Conservation (phyloP, 2,888 invertebrate species). For the Glaucopsyche alexis region DNA sequence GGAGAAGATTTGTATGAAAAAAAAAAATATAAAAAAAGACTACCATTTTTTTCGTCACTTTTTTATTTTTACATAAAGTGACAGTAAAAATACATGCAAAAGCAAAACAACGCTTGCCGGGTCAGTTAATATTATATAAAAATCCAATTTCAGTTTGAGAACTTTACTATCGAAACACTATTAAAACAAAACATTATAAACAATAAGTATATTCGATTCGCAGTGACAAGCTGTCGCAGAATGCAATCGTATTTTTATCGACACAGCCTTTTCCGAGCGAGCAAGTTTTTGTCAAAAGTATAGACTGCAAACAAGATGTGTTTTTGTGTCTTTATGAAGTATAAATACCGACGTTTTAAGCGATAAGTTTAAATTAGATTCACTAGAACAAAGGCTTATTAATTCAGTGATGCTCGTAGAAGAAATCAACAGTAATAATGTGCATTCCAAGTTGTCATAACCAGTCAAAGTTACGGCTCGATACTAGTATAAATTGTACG, state of each 20-base stretch:
- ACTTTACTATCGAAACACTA: background rate
- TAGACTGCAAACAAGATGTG: slow-evolving; percentile 18
- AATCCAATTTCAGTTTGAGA: background rate
- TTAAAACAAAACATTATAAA: background rate
- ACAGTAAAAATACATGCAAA: no score
- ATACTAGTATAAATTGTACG: slow-evolving; percentile 23
- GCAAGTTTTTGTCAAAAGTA: slow-evolving; percentile 30
- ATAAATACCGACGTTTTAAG: slow-evolving; percentile 30
- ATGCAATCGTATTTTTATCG: slow-evolving; percentile 26
- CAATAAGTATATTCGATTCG: slow-evolving; percentile 4
- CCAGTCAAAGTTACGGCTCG: slow-evolving; percentile 49
- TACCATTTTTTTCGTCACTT: no score
- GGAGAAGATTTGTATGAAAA: no score
- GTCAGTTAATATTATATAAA: no score
- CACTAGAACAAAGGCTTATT: slow-evolving; percentile 46
- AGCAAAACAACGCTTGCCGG: no score
- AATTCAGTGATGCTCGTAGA: slow-evolving; percentile 46
- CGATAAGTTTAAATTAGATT: slow-evolving; percentile 33
- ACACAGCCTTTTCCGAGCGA: slow-evolving; percentile 22
- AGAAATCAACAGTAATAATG: slow-evolving; percentile 51
- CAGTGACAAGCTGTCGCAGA: slow-evolving; percentile 17
- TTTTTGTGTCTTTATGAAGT: slow-evolving; percentile 33
- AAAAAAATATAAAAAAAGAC: no score
- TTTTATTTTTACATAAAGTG: no score
- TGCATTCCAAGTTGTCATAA: slow-evolving; percentile 58